These are phyloP conservation scores for Drosophila infuscata DNA, from an alignment of 2,888 invertebrate genomes.

Conservation along the genomic window DNA sequence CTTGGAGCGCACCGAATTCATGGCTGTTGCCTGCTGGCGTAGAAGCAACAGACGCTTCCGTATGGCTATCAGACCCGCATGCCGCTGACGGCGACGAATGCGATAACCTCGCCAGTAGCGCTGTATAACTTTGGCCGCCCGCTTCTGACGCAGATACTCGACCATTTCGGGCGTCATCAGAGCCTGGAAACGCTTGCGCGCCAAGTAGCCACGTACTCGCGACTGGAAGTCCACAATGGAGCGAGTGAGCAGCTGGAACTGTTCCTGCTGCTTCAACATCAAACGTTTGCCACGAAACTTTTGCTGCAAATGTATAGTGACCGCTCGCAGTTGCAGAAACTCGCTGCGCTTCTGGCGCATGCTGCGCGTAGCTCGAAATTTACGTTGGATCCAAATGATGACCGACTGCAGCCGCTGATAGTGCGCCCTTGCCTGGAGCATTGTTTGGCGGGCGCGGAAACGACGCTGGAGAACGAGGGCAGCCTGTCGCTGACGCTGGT, in stretches of 20 bases:
- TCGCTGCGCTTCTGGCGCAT: slow-evolving; percentile 65
- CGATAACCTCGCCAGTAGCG: slow-evolving; percentile 87
- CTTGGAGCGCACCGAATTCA: slow-evolving; percentile 80
- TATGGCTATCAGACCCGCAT: slow-evolving; percentile 69
- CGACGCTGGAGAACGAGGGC: slow-evolving; percentile 80
- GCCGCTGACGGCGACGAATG: slow-evolving; percentile 78
- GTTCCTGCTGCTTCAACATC: slow-evolving; percentile 83
- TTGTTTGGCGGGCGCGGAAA: slow-evolving; percentile 82
- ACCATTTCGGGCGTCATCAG: slow-evolving; percentile 85
- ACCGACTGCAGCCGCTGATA: slow-evolving; percentile 79
- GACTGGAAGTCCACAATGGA: slow-evolving; percentile 77
- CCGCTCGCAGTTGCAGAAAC: slow-evolving; percentile 65
- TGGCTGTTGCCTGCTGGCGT: slow-evolving; percentile 60
- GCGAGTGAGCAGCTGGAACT: slow-evolving; percentile 60
- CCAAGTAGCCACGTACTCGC: slow-evolving; percentile 86
- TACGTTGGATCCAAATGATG: slow-evolving; percentile 78
- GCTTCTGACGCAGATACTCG: slow-evolving; percentile 84
- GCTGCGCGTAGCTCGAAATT: slow-evolving; percentile 71
- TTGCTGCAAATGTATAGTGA: slow-evolving; percentile 79
- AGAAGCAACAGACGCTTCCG: slow-evolving; percentile 75
- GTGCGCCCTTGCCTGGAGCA: slow-evolving; percentile 69
- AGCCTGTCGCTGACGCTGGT: slow-evolving; percentile 25
- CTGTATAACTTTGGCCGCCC: slow-evolving; percentile 89
- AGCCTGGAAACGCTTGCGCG: slow-evolving; percentile 85
- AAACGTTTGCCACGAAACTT: slow-evolving; percentile 85